Conservation (phyloP, 1,140 invertebrate species). For the Hestina assimilis region DNA sequence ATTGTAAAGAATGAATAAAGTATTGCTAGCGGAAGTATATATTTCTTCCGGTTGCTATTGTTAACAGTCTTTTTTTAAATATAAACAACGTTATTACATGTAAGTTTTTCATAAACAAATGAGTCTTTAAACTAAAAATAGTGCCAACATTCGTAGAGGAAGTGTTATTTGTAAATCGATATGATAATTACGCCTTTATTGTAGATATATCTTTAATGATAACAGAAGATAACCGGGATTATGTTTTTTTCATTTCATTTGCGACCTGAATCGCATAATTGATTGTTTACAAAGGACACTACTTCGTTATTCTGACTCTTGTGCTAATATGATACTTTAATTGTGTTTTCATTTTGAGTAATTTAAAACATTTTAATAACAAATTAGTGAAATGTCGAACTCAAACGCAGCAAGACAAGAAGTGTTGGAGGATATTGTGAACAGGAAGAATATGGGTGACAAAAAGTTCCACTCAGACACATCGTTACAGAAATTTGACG, state of each 20-base stretch:
- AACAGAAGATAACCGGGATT: slow-evolving; percentile 49
- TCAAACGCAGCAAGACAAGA: slow-evolving; percentile 37
- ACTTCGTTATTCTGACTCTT: slow-evolving; percentile 6
- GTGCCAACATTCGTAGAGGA: slow-evolving; percentile 23
- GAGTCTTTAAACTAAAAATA: neutral
- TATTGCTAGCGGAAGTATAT: neutral
- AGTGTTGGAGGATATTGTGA: slow-evolving; percentile 55
- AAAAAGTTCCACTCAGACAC: slow-evolving; percentile 68
- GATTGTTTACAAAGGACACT: slow-evolving; percentile 34
- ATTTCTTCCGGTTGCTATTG: neutral
- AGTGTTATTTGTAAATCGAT: slow-evolving; percentile 25
- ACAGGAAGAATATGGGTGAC: slow-evolving; percentile 55
- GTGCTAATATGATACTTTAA: slow-evolving; percentile 15
- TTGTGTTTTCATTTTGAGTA: slow-evolving; percentile 17
- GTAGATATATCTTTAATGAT: slow-evolving; percentile 54
- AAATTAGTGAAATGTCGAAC: slow-evolving; percentile 45
- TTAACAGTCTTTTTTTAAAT: neutral
- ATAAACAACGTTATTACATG: too few species aligned
- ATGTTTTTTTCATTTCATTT: slow-evolving; percentile 61
- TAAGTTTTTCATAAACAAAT: neutral
- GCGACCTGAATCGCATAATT: slow-evolving; percentile 55
- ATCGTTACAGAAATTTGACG: slow-evolving; percentile 54
- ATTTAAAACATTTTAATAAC: slow-evolving; percentile 11
- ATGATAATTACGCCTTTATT: slow-evolving; percentile 40
- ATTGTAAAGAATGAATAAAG: neutral